Conservation (phyloP, 1,140 invertebrate genomes). For the Caenorhabditis inopinata region DNA sequence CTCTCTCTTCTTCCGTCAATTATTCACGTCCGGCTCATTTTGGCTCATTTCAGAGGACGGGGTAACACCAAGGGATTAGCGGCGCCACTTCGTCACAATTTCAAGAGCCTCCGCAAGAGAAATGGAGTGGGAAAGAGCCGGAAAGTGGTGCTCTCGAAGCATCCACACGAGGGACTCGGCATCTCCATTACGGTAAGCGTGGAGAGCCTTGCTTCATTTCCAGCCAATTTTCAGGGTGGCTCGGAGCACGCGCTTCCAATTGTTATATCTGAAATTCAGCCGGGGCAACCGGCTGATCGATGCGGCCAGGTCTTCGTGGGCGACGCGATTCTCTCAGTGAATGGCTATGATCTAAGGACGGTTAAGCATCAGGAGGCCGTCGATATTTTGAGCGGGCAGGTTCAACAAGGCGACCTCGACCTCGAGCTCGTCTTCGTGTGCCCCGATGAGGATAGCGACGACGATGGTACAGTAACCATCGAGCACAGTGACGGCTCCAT, state of each 20-base stretch:
- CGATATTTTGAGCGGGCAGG: constrained; percentile 59
- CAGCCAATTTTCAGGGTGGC: constrained; percentile 72
- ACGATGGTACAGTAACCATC: constrained; percentile 56
- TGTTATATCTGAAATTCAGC: constrained; percentile 80
- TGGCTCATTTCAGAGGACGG: constrained; percentile 33
- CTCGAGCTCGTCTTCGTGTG: constrained; percentile 59
- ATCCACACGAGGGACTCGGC: constrained; percentile 76
- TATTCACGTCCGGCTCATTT: neutral
- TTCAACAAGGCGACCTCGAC: constrained; percentile 48
- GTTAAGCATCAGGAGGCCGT: constrained; percentile 67
- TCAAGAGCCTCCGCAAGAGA: constrained; percentile 44
- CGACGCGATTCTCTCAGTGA: constrained; percentile 80
- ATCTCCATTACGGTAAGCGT: constrained; percentile 75
- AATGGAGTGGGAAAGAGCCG: constrained; percentile 69
- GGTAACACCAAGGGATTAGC: constrained; percentile 43
- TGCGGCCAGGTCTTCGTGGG: constrained; percentile 75
- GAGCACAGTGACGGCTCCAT: constrained; percentile 53
- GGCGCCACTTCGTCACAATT: constrained; percentile 34
- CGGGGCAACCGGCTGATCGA: constrained; percentile 75
- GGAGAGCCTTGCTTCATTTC: constrained; percentile 64
- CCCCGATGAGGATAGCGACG: constrained; percentile 58
- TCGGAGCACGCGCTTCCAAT: constrained; percentile 82
- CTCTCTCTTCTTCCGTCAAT: neutral
- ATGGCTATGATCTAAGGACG: constrained; percentile 76
- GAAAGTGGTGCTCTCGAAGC: constrained; percentile 71